A percentile compares a stretch with the other conserved stretches of the same genome.
These are phyloP conservation scores for Paracyprichromis sp. DNA, from an alignment of 2,113 vertebrate genomes.

Conservation along the genomic window DNA sequence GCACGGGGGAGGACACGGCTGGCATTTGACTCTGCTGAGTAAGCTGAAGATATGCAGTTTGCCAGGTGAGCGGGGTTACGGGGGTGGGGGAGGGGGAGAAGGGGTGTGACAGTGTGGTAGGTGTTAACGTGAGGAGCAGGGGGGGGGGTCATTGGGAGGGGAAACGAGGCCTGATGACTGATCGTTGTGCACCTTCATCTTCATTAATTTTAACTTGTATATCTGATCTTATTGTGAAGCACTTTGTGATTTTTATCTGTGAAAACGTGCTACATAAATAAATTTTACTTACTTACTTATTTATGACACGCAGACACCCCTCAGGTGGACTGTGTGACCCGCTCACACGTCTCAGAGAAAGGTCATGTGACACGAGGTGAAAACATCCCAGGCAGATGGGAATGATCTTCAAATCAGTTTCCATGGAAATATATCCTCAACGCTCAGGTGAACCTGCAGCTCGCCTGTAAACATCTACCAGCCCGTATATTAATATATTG, in stretches of 20 bases:
- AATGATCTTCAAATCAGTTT: background rate
- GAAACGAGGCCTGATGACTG: slow-evolving; percentile 81
- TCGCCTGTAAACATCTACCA: background rate
- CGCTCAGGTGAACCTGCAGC: background rate
- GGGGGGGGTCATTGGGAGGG: slow-evolving; percentile 69
- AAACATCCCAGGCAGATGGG: background rate
- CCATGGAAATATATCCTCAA: background rate
- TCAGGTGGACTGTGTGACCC: slow-evolving; percentile 15
- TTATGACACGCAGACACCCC: slow-evolving; percentile 8
- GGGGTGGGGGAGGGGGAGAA: slow-evolving; percentile 51
- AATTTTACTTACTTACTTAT: background rate
- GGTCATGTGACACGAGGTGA: slow-evolving; percentile 21
- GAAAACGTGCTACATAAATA: background rate
- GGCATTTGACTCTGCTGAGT: slow-evolving; percentile 99
- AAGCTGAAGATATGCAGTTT: slow-evolving; percentile 87
- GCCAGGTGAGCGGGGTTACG: slow-evolving; percentile 68
- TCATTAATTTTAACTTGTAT: background rate
- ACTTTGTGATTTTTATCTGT: background rate
- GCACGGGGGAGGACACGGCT: slow-evolving; percentile 71
- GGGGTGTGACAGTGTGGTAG: background rate
- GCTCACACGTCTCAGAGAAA: slow-evolving; percentile 19
- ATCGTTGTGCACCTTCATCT: slow-evolving; percentile 21
- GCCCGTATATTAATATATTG: background rate
- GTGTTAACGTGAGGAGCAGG: slow-evolving; percentile 10
- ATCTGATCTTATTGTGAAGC: background rate